phyloP scores from a whole-genome alignment of 2,113 vertebrate species.

The Mirza zaza region DNA sequence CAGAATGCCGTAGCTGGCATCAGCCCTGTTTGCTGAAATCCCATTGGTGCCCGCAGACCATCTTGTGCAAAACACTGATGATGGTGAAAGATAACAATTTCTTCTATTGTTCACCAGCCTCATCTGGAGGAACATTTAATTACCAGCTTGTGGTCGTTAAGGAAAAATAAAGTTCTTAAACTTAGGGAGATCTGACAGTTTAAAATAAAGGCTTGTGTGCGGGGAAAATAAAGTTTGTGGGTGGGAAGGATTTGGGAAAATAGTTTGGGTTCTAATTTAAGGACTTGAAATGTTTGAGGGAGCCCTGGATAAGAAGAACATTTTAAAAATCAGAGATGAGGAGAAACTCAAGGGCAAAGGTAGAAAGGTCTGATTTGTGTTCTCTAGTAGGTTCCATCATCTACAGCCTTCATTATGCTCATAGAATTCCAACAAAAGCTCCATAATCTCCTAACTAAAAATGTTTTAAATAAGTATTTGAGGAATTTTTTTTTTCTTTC shows the following conservation, averaged over 20 bases:
- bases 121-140: slow-evolving; percentile 41
- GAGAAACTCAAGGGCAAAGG: neutral
- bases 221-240: neutral
- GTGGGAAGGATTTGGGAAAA: neutral
- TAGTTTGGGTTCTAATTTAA: slow-evolving; percentile 29
- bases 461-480: neutral
- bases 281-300: neutral
- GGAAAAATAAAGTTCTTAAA: slow-evolving; percentile 4
- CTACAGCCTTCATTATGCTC: neutral
- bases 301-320: neutral
- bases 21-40: neutral
- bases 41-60: neutral
- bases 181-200: slow-evolving; percentile 20
- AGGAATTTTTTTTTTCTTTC: neutral
- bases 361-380: neutral
- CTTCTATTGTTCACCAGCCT: slow-evolving; percentile 11
- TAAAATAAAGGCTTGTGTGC: neutral
- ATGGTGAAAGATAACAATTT: neutral
- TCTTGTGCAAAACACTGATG: neutral
- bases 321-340: neutral
- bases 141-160: neutral
- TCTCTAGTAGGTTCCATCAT: neutral
- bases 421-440: neutral
- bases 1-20: neutral
- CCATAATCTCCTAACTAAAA: neutral